A percentile compares a stretch with the other conserved stretches of the same genome.
Conservation (phyloP, 2,888 invertebrate genomes). For the Epistrophella euchroma region DNA sequence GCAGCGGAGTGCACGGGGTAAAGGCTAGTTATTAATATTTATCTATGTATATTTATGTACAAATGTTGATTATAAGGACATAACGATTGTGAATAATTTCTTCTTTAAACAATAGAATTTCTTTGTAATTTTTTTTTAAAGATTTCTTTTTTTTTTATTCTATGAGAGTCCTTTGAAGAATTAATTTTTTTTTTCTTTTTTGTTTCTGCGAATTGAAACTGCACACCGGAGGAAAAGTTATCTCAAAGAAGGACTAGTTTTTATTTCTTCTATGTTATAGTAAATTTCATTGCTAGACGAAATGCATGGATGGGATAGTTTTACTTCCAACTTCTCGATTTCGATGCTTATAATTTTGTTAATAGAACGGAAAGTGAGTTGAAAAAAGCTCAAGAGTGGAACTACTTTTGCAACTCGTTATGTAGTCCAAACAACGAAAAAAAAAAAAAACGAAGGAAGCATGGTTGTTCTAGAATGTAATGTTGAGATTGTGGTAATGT, state of each 20-base stretch:
- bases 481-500: conserved; percentile 1
- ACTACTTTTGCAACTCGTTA: not conserved
- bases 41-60: too few species aligned
- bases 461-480: not conserved
- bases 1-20: too few species aligned
- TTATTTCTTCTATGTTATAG: not conserved
- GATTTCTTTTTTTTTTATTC: not conserved
- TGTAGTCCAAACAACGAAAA: not conserved
- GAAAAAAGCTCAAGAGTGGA: not conserved
- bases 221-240: conserved; percentile 14
- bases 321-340: not conserved
- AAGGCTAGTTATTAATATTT: too few species aligned
- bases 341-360: not conserved
- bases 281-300: conserved; percentile 9
- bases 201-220: not conserved
- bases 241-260: conserved; percentile 27
- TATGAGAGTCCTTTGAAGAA: conserved; percentile 4
- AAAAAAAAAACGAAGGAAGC: not conserved
- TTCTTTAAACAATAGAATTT: not conserved
- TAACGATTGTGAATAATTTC: conserved; percentile 10
- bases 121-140: conserved; percentile 1
- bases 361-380: conserved; percentile 31
- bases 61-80: too few species aligned
- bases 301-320: conserved; percentile 1
- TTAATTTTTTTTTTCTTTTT: not conserved